phyloP scores from a whole-genome alignment of 2,797 vertebrate genomes.

The Aulostomus chinensis region DNA sequence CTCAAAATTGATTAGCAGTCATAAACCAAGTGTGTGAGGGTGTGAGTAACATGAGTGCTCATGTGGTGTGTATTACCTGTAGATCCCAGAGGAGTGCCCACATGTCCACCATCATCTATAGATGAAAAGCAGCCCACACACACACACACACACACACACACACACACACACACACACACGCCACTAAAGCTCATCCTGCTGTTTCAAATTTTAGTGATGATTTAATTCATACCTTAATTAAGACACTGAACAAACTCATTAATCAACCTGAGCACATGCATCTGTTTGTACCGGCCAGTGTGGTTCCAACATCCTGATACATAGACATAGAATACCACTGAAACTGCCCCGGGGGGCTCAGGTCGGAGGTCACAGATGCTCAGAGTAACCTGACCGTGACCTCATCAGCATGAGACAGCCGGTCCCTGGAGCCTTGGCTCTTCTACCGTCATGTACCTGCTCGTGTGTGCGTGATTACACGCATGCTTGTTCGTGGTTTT shows the following conservation, averaged over 20 bases:
- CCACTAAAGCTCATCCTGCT: background rate
- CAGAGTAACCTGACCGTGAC: slow-evolving; percentile 58
- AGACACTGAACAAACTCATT: no score
- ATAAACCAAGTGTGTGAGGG: slow-evolving; percentile 5
- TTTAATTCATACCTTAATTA: background rate
- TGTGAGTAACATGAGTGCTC: slow-evolving; percentile 42
- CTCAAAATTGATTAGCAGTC: slow-evolving; percentile 17
- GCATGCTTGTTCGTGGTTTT: slow-evolving; percentile 9
- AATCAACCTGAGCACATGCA: background rate
- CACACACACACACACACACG: background rate
- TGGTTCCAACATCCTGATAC: background rate
- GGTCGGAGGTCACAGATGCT: slow-evolving; percentile 52
- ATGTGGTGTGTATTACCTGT: slow-evolving; percentile 61
- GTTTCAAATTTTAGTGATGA: background rate
- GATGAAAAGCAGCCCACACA: slow-evolving; percentile 33
- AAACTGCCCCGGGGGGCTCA: background rate
- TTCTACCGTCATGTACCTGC: background rate
- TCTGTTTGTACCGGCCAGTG: background rate
- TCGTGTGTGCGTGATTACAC: background rate
- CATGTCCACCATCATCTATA: slow-evolving; percentile 42
- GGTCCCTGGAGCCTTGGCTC: slow-evolving; percentile 29
- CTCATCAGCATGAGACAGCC: slow-evolving; percentile 54
- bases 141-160: slow-evolving; percentile 29
- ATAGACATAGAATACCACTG: background rate
- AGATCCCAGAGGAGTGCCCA: slow-evolving; percentile 43